Base-by-base conservation (phyloP, 2,797 vertebrate species). In the Hydrolagus colliei region DNA sequence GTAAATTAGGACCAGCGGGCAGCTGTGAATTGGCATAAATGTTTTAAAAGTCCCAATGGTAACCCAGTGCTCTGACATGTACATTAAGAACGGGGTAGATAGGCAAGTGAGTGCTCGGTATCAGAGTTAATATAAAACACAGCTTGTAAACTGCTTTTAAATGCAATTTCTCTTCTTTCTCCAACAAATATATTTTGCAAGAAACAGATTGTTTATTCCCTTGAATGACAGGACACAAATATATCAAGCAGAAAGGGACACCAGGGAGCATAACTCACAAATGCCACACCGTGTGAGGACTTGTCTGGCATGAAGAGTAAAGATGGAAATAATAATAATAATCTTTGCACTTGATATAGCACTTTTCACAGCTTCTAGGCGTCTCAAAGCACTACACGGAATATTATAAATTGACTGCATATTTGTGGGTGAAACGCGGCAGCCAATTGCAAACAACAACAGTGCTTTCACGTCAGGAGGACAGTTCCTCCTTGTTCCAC, bases 21-120 rank as follows among this genome's bases (percentile, higher is more conserved):
- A 52, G 32, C 65, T 84, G 62, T 52, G 65, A 80, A 84, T 67
- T 41, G 41, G 79, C 79, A 84, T 84, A 67, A 71, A 84, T 84
- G 67, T 84, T 84, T 84, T 11, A 84, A 84, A 79, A 84, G 79
- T 6, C 65, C 79, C 67, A 84, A 41, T 84, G 71, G 65, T 35
- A 67, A 27, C 79, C 41, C 16, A 27, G n/a, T 68, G 65, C 79
- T 68, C 65, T 18, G 71, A 84, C 65, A 84, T 84, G 79, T 35
- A 84, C 65, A 27, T 67, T 41, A 68, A 22, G 35, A 35, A 32
- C 32, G 41, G 41, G 41, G 41, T 52, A 52, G 41, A 84, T 67
- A 35, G 79, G 41, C 41, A 84, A 35, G 65, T 35, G 41, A 32
- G 18, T 32, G 71, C 32, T 35, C 9, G 9, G 32, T 10, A 16